Evolutionary conservation across 2,113 vertebrate genomes (phyloP).

Genomic region (Tyrannus savana): DNA sequence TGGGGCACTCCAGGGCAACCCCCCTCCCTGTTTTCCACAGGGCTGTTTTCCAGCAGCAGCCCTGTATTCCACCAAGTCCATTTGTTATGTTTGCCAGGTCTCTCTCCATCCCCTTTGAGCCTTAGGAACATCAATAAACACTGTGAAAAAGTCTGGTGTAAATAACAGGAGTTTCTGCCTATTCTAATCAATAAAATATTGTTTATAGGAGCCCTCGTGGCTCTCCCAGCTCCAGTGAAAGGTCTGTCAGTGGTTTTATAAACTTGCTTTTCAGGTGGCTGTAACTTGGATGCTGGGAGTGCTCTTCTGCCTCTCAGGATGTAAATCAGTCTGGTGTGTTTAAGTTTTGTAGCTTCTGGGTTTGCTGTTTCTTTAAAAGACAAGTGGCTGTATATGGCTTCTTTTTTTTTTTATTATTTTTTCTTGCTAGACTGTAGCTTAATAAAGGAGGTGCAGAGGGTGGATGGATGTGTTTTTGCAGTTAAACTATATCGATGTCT

Average conservation of each 20-base stretch:
- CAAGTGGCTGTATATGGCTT: not conserved
- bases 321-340: not conserved
- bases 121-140: not conserved
- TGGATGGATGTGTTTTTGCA: not conserved
- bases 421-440: not conserved
- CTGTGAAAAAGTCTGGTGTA: not conserved
- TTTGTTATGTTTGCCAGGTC: not conserved
- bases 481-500: not conserved
- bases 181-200: constrained; percentile 35
- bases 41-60: not conserved
- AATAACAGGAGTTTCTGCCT: constrained; percentile 10
- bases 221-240: not conserved
- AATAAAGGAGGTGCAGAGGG: not conserved
- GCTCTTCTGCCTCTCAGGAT: not conserved
- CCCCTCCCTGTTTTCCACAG: fast-evolving
- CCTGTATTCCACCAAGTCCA: fast-evolving
- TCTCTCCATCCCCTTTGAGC: not conserved
- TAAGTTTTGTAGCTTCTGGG: not conserved
- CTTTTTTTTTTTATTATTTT: not conserved
- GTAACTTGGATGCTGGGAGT: not conserved
- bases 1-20: not conserved
- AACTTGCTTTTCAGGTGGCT: not conserved
- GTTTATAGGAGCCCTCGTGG: not conserved
- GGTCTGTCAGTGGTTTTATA: not conserved
- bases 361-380: not conserved